Base-by-base conservation (phyloP, 2,888 invertebrate genomes). In the Drosophila affinis region DNA sequence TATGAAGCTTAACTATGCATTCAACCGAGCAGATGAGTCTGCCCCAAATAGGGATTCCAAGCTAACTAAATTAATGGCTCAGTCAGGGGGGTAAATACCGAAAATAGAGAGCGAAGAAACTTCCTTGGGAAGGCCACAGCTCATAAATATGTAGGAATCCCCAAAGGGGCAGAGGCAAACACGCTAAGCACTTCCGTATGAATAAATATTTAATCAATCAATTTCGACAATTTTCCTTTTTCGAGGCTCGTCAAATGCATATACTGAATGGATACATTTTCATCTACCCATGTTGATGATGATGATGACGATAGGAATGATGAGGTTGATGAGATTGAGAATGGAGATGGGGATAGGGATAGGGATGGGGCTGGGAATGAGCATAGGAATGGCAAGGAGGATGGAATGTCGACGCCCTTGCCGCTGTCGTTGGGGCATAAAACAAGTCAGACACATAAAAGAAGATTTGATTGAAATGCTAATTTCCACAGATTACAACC, bases 381-480 rank as follows among this genome's bases (percentile, higher is more conserved):
- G 21, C 21, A 21, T 21, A 3, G 29, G 27, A 52, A 46, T 61
- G 52, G 53, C 48, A 55, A 34, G 29, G 68, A 34, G 32, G 56
- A 49, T 70, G 51, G 65, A 24, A 24, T 24, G 24, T 24, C 24
- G 48, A 54, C 12, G 65, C 68, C 44, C 55, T 65, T 68, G 64
- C 27, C 27, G 60, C 60, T 72, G 56, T 72, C 73, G 72, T 62
- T 73, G 61, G 60, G 76, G 81, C 77, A 81, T 79, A 77, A 81
- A 78, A 81, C 87, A 88, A 88, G 82, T 76, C 81, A 83, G 87
- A 86, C 78, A 83, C 73, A 88, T 83, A 52, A 86, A 88, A 81
- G 67, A 79, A 79, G 86, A 85, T 87, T 85, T 85, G 89, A 85
- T 85, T 85, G 89, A 88, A 85, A 88, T 85, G 89, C 88, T 88